Percentiles rank a stretch among this genome's conserved stretches.
These are phyloP conservation scores for Porites evermanni DNA, from an alignment of 92 coral and sea anemone species.

Conservation along the genomic window DNA sequence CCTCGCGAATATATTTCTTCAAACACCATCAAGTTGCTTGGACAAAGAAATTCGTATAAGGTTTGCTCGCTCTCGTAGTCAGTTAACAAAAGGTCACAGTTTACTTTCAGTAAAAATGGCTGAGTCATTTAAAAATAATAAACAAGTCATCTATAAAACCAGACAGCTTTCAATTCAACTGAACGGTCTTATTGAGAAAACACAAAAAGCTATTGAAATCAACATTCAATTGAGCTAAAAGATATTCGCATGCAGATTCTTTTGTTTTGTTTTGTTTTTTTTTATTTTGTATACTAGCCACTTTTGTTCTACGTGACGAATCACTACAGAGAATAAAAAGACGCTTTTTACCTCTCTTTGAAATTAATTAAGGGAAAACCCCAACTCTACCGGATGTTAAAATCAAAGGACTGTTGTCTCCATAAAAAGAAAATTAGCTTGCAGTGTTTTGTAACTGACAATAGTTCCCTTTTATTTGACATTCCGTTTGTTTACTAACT, in stretches of 20 bases:
- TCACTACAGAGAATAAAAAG: background rate
- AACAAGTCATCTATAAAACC: background rate
- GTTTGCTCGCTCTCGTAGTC: background rate
- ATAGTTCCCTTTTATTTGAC: background rate
- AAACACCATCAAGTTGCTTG: background rate
- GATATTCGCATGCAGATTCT: background rate
- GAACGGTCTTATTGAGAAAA: background rate
- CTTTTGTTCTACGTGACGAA: background rate
- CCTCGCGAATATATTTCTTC: background rate
- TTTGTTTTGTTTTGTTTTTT: background rate
- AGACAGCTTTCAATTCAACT: background rate
- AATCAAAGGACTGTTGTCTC: background rate
- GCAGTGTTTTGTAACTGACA: background rate
- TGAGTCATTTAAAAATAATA: background rate
- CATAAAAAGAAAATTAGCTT: background rate
- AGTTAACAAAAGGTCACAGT: no score
- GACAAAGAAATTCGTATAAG: no score
- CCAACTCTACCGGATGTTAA: background rate
- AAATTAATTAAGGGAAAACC: background rate
- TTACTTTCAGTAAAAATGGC: background rate
- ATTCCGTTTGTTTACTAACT: background rate
- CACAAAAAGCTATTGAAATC: background rate
- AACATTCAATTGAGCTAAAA: background rate
- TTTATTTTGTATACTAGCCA: background rate
- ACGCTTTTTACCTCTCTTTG: background rate